Evolutionary conservation across 1,140 invertebrate species (phyloP), one percentile per base, ranked within the genome.

Genomic region (Euura lappo): DNA sequence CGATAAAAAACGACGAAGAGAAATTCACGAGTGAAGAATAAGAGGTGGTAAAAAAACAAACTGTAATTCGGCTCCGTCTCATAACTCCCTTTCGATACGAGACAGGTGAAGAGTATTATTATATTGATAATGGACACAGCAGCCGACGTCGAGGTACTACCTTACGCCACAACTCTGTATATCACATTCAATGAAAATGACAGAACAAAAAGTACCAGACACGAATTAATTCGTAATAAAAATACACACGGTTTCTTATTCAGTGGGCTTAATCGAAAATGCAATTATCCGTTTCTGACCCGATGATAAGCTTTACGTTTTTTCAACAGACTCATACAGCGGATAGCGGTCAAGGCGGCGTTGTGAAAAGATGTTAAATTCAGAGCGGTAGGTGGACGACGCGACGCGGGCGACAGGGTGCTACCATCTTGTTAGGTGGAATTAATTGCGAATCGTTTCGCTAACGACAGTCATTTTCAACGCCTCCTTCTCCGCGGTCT

Each of bases 391-490:
- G 51, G 13, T 60, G 3, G 51, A 60, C 51, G 13, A 60, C 28
- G 28, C 28, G 28, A 60, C 51, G 1, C 2, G 51, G 6, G 3
- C 51, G 51, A 60, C 13, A 6, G 51, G 51, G 51, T 60, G 51
- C 51, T 3, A 72, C 67, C 13, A 70, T 71, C 77, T 81, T 71
- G 78, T 81, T 81, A 81, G 72, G 4, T 8, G 47, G 68, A 72
- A 81, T 81, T 81, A 81, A 81, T 81, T 81, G 75, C 78, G 66
- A 74, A 65, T 67, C 71, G 68, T 74, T 79, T 73, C 69, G 65
- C 76, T 76, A 81, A 80, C 74, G 76, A 78, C 73, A 67, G 66
- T 72, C 77, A 76, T 80, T 81, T 81, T 77, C 77, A 78, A 81
- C 79, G 75, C 78, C 76, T 76, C 77, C 75, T 76, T 72, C 75